phyloP scores from a whole-genome alignment of 35 echinoderm and acorn worm genomes.

The Amphiura filiformis region DNA sequence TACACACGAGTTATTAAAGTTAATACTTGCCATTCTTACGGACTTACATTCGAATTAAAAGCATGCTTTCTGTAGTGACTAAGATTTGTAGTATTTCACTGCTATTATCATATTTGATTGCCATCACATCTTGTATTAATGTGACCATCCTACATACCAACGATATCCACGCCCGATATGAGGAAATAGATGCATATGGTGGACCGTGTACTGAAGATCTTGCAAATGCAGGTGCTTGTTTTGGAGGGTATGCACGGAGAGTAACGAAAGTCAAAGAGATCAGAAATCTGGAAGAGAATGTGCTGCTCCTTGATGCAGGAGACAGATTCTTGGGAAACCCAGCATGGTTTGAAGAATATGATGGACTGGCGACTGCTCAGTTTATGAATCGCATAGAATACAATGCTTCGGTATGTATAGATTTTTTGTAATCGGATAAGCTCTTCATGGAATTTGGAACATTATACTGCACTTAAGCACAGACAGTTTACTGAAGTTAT shows the following conservation, averaged over 20 bases:
- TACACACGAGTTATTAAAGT: too few species aligned
- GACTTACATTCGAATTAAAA: too few species aligned
- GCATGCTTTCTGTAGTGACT: too few species aligned
- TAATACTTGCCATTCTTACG: too few species aligned
- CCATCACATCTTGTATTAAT: too few species aligned
- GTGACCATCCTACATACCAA: conserved; percentile 79
- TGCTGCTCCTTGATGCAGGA: conserved; percentile 70
- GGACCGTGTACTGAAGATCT: conserved; percentile 28
- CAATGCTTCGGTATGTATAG: too few species aligned
- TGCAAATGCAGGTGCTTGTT: conserved; percentile 23
- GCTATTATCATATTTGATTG: too few species aligned
- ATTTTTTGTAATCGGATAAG: too few species aligned
- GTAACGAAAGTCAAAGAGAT: conserved; percentile 46
- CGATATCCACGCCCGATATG: conserved; percentile 76
- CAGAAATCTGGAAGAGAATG: conserved; percentile 17
- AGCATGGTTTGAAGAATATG: conserved; percentile 78
- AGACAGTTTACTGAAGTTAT: too few species aligned
- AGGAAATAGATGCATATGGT: conserved; percentile 43
- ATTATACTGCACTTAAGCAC: too few species aligned
- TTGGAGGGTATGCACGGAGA: conserved; percentile 62
- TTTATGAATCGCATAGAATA: conserved; percentile 75
- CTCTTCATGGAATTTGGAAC: too few species aligned
- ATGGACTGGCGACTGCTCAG: conserved; percentile 66
- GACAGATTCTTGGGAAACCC: conserved; percentile 77
- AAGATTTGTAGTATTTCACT: too few species aligned